These are phyloP conservation scores for Oncorhynchus kisutch DNA, from an alignment of 2,113 vertebrate genomes.

Conservation along the genomic window DNA sequence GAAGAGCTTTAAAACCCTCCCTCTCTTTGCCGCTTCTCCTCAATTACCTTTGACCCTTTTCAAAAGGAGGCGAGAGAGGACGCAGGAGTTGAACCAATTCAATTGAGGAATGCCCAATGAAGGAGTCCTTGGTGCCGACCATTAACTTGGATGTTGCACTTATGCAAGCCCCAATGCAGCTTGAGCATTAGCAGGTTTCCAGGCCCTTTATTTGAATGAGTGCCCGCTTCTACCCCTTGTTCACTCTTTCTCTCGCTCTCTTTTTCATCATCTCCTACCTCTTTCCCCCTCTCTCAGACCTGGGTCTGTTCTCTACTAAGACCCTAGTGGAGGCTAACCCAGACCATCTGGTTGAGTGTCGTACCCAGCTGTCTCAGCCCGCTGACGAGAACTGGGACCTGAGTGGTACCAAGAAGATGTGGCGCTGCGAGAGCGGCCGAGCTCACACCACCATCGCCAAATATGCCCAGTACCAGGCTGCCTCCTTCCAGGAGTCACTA, in stretches of 20 bases:
- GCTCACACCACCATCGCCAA: constrained; percentile 97
- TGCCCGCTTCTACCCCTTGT: not conserved
- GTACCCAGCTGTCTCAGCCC: constrained; percentile 94
- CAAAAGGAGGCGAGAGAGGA: too few relatives aligned
- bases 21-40: not conserved
- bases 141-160: too few relatives aligned
- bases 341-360: constrained; percentile 96
- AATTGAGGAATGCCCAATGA: too few relatives aligned
- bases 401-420: constrained; percentile 91
- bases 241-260: not conserved
- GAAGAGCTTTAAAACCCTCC: too few relatives aligned
- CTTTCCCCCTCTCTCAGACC: constrained; percentile 70
- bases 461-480: constrained; percentile 98
- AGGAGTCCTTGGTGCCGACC: too few relatives aligned
- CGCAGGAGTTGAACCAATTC: too few relatives aligned
- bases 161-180: too few relatives aligned
- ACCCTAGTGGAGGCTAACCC: constrained; percentile 98
- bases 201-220: not conserved
- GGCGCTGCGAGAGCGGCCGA: constrained; percentile 95
- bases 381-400: constrained; percentile 98
- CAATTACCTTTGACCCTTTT: too few relatives aligned
- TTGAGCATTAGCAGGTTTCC: not conserved
- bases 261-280: not conserved
- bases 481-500: constrained; percentile 97
- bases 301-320: constrained; percentile 98